Evolutionary conservation across 1,140 invertebrate species (phyloP), one percentile per base, ranked within the genome.

Genomic region (Drosophila kikkawai): DNA sequence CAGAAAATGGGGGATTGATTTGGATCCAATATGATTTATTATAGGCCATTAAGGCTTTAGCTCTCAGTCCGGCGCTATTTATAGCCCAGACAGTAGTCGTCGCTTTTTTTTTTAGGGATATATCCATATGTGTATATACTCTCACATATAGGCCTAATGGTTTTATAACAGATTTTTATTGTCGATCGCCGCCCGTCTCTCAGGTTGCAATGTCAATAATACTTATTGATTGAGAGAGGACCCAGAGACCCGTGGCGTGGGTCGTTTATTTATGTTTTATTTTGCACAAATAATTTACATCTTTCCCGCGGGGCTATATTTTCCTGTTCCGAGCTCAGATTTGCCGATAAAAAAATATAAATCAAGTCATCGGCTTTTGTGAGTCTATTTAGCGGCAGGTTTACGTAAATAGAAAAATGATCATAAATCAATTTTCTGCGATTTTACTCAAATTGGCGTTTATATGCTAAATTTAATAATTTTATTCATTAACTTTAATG

Each of bases 141-240:
- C n/a, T 7, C 26, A 36, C 37, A 37, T 41, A n/a, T 73, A 32
- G 48, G 32, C 56, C 58, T 78, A 78, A 78, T 78, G 75, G 64
- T 44, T 77, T 61, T 78, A 57, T 69, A 78, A 61, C 64, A 11
- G 50, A 69, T 66, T 44, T 78, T 78, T 69, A 78, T 78, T 60
- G 51, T 39, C 29, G 34, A 12, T 39, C 45, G 15, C 41, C 45
- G 15, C 41, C 19, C 47, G 55, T 32, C 51, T 44, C 29, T 47
- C 56, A 78, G 75, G 64, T 77, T 60, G 75, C 55, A 50, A 50
- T 58, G 50, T 32, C 29, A 59, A 44, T 71, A 48, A 53, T 73
- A 56, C 44, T 69, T 41, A 56, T 47, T 68, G 37, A 60, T 76
- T 68, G 56, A 53, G 36, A 32, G 32, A 13, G 17, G 6, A 29